Evolutionary conservation across 1,140 invertebrate species (phyloP).

Genomic region (Ceratitis capitata): DNA sequence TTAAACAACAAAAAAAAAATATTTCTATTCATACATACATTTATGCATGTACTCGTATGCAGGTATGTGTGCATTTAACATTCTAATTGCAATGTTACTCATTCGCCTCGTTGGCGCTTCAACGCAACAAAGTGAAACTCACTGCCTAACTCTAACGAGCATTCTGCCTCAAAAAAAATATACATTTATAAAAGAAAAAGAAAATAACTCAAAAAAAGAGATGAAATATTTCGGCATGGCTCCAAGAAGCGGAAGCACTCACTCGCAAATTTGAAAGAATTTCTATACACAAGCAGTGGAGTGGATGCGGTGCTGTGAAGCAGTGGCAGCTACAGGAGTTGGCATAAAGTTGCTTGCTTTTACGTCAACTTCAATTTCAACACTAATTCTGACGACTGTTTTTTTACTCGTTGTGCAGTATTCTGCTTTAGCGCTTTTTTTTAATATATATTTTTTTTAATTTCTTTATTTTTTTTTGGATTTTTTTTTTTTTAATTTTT

Average conservation of each 20-base stretch:
- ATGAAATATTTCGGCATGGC: not conserved
- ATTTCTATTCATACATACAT: no score
- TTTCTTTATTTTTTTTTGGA: not conserved
- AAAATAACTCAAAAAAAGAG: no score
- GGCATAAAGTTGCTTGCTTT: not conserved
- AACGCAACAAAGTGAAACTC: not conserved
- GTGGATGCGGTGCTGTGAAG: not conserved
- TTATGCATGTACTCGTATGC: not conserved
- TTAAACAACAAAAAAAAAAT: no score
- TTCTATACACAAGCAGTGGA: not conserved
- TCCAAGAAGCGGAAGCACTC: not conserved
- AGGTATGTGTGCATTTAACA: not conserved
- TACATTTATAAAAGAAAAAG: not conserved
- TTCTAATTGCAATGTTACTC: not conserved
- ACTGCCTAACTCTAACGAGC: not conserved
- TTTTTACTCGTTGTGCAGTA: not conserved
- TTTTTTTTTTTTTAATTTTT: not conserved
- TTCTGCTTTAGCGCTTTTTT: no score
- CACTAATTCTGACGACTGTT: not conserved
- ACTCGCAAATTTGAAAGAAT: not conserved
- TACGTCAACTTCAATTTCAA: not conserved
- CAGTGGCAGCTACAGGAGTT: not conserved
- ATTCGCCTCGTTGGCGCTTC: not conserved
- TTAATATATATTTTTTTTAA: no score
- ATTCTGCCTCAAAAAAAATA: not conserved